These are phyloP conservation scores for Platyura marginata DNA, from an alignment of 1,140 invertebrate genomes.

Conservation along the genomic window DNA sequence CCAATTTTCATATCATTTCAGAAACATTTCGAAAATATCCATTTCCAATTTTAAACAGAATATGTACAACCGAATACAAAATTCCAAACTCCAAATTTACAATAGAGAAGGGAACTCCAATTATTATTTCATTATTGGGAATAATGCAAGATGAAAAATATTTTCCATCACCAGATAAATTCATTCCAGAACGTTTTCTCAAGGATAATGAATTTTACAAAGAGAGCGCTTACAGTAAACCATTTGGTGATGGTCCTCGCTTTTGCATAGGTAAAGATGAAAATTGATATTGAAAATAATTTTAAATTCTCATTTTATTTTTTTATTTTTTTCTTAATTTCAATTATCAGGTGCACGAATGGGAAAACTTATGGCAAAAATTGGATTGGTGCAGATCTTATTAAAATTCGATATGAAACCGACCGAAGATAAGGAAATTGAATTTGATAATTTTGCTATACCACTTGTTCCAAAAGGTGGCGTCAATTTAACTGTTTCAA, in stretches of 20 bases:
- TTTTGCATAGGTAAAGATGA: conserved; percentile 37
- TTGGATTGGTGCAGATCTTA: background rate
- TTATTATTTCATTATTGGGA: conserved; percentile 24
- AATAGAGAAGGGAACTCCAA: conserved; percentile 25
- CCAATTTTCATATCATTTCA: too few species aligned
- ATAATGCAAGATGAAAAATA: conserved; percentile 30
- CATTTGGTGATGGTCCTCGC: conserved; percentile 47
- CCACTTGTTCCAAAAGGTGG: background rate
- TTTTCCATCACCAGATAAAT: conserved; percentile 42
- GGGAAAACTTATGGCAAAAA: background rate
- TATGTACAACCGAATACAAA: conserved; percentile 22
- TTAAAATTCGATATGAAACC: background rate
- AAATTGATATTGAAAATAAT: background rate
- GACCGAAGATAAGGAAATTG: background rate
- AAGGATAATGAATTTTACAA: conserved; percentile 23
- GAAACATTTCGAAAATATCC: background rate
- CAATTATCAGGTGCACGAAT: background rate
- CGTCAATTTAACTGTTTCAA: background rate
- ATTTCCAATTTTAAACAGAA: conserved; percentile 6
- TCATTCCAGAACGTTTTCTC: conserved; percentile 42
- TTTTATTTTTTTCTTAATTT: background rate
- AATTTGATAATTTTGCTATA: background rate
- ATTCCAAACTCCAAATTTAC: conserved; percentile 20
- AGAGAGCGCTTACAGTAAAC: conserved; percentile 31
- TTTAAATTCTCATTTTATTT: background rate